Conservation (phyloP, 1,140 invertebrate species). For the Sogatella furcifera region DNA sequence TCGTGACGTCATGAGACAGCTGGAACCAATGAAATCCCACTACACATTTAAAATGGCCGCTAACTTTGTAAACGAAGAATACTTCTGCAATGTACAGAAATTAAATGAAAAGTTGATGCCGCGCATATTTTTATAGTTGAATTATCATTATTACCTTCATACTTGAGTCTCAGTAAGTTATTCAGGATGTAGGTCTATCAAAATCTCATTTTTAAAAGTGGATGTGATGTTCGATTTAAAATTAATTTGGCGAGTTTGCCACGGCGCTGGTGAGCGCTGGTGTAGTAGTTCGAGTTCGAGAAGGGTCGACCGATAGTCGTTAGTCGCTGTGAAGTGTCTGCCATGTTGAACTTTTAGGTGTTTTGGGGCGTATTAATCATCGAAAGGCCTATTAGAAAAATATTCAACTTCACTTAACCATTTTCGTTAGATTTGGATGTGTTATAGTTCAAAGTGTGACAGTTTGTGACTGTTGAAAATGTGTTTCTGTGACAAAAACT, state of each 20-base stretch:
- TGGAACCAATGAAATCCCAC: conserved; percentile 14
- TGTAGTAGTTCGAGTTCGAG: conserved; percentile 5
- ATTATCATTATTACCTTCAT: neutral
- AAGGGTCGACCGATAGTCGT: conserved; percentile 8
- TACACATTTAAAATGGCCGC: conserved; percentile 10
- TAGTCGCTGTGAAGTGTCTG: conserved; percentile 15
- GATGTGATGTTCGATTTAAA: neutral
- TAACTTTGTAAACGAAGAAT: neutral
- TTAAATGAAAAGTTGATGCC: neutral
- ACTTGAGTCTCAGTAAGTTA: neutral
- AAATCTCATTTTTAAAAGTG: neutral
- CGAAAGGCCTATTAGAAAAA: neutral
- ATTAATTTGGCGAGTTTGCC: neutral
- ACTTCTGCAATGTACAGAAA: neutral
- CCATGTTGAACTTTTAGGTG: conserved; percentile 15
- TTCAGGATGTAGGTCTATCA: neutral
- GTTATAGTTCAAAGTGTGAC: neutral
- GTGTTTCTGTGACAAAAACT: conserved; percentile 6
- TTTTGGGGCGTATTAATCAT: conserved; percentile 12
- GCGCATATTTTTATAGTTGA: neutral
- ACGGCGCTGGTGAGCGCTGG: conserved; percentile 6
- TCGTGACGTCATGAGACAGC: conserved; percentile 15
- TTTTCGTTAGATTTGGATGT: too few species aligned
- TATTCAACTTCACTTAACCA: too few species aligned
- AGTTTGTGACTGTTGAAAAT: conserved; percentile 5